phyloP scores from a whole-genome alignment of 2,888 invertebrate species.

The Drosophila helvetica region DNA sequence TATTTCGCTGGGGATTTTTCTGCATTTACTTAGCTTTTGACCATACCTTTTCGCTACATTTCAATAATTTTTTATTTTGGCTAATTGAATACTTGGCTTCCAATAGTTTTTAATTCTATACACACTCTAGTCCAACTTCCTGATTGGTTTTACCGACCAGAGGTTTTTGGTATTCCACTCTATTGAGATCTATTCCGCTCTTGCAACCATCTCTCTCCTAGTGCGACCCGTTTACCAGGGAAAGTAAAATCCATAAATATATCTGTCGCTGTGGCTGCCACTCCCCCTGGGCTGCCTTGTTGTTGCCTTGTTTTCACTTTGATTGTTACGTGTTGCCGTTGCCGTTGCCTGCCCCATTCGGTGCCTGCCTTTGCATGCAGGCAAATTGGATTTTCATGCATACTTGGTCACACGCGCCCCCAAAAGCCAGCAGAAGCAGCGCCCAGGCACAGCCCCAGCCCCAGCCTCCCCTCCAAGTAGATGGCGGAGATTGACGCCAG shows the following conservation, averaged over 20 bases:
- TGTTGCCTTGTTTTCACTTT: constrained; percentile 69
- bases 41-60: no score
- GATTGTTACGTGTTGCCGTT: constrained; percentile 70
- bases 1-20: no score
- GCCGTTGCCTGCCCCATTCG: constrained; percentile 28
- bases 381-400: constrained; percentile 77
- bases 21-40: no score
- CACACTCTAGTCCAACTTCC: no score
- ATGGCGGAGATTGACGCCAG: constrained; percentile 19
- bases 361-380: constrained; percentile 50
- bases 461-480: neutral
- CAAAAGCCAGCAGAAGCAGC: constrained; percentile 20
- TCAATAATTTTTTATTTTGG: no score
- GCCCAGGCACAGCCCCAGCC: constrained; percentile 11
- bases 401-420: constrained; percentile 73
- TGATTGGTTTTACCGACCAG: no score
- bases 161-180: no score
- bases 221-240: neutral
- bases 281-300: neutral
- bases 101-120: no score
- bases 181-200: no score
- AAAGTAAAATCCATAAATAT: constrained; percentile 62
- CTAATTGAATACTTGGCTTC: no score
- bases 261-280: constrained; percentile 48
- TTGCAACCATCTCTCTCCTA: neutral